Base-by-base conservation (phyloP, 64 coral and sea anemone species). In the Porites lutea region DNA sequence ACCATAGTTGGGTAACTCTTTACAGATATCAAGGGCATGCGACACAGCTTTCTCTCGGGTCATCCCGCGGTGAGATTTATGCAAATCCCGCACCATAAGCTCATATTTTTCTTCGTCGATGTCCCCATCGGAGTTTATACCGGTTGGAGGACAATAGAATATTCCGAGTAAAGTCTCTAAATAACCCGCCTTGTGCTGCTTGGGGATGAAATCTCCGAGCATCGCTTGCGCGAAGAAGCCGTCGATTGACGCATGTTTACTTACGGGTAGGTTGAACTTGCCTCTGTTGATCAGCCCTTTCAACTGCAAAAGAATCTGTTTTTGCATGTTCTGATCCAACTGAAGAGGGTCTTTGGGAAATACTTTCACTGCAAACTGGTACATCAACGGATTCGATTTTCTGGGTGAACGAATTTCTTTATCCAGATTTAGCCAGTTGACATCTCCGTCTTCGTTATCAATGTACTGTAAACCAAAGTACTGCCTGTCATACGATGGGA, bases 381-480 rank as follows among this genome's bases (percentile, higher is more conserved):
- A 90, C 18, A 77, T 88, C 15, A 90, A 59, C 20, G 84, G 70
- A 66, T 88, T 91, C 2, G 63, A 51, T 52, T 91, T 97, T 22
- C 73, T 78, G 19, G 61, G 20, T 48, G 71, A 4, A 14, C n/a
- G 83, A 13, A 97, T 74, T 79, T 82, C 72, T 81, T 94, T 97
- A 11, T 91, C 88, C 13, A 97, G 77, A 69, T 90, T 74, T 23
- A 97, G 69, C 95, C 95, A 97, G 44, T 75, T 90, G 19, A 94
- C 23, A 14, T 91, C 95, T 46, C 95, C 95, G 57, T 97, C 95
- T 61, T 91, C 90, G n/a, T 27, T 70, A 49, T 97, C 92, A 4
- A 93, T 78, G 88, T 69, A 91, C 45, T 93, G 95, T 12, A 97
- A 59, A 19, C 95, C 95, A 67, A 97, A 97, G 82, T 94, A 97